Conservation (phyloP, 1,140 invertebrate species). For the Trypoxylus dichotomus region DNA sequence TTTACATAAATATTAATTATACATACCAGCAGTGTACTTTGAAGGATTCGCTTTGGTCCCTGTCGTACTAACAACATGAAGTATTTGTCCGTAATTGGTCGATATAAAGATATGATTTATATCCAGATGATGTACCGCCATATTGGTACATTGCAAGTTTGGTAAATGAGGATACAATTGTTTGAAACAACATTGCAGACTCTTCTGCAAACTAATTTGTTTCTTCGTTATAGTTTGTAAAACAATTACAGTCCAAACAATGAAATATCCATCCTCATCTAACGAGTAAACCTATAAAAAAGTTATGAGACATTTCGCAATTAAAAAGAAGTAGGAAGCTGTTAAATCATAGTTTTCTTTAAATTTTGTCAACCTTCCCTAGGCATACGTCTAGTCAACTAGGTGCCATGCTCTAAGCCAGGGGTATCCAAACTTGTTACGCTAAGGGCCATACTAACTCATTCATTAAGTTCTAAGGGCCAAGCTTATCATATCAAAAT, state of each 20-base stretch:
- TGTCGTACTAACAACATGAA: slow-evolving; percentile 44
- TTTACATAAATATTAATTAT: background rate
- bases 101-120: slow-evolving; percentile 46
- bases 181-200: slow-evolving; percentile 37
- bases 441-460: no score
- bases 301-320: no score
- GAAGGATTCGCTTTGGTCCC: slow-evolving; percentile 41
- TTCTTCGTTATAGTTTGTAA: slow-evolving; percentile 31
- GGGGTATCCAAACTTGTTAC: no score
- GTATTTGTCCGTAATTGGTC: slow-evolving; percentile 48
- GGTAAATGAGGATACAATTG: slow-evolving; percentile 40
- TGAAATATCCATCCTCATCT: slow-evolving; percentile 45
- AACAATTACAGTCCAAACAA: slow-evolving; percentile 45
- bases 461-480: no score
- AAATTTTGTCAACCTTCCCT: no score
- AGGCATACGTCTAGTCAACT: no score
- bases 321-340: no score
- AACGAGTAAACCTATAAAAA: slow-evolving; percentile 43
- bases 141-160: slow-evolving; percentile 47
- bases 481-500: no score
- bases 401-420: no score
- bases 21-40: slow-evolving; percentile 42
- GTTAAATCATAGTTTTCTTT: no score
- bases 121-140: slow-evolving; percentile 40
- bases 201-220: slow-evolving; percentile 40